Conservation (phyloP, 2,797 vertebrate species). For the Phyllotis vaccarum region DNA sequence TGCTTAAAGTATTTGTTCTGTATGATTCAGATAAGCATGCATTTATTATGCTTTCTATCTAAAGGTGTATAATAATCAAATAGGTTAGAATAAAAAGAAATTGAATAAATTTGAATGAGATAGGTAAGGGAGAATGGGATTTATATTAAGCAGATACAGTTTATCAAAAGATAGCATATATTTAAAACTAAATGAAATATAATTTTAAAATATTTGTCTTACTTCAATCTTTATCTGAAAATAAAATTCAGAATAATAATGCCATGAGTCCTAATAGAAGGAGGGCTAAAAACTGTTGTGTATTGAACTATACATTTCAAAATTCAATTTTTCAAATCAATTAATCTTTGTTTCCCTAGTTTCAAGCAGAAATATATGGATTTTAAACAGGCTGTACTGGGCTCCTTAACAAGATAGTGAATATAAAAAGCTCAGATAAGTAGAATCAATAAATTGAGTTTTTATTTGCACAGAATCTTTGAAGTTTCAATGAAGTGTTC, state of each 20-base stretch:
- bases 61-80: conserved; percentile 14
- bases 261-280: not conserved
- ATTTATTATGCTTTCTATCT: not conserved
- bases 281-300: not conserved
- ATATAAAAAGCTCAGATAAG: conserved; percentile 50
- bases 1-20: not conserved
- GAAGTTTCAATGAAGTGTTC: conserved; percentile 63
- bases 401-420: conserved; percentile 60
- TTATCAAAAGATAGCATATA: conserved; percentile 6
- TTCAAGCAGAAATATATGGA: conserved; percentile 37
- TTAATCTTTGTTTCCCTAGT: conserved; percentile 52
- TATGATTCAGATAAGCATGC: not conserved
- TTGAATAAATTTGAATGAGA: conserved; percentile 19
- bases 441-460: conserved; percentile 71
- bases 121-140: conserved; percentile 15
- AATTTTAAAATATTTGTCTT: conserved; percentile 3
- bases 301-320: not conserved
- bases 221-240: not conserved
- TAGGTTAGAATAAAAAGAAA: not conserved
- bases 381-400: conserved; percentile 57
- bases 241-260: conserved; percentile 26
- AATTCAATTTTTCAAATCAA: conserved; percentile 47
- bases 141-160: conserved; percentile 4
- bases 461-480: conserved; percentile 71
- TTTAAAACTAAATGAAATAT: conserved; percentile 51